phyloP scores from a whole-genome alignment of 2,888 invertebrate species.

The Luperina nickerlii region DNA sequence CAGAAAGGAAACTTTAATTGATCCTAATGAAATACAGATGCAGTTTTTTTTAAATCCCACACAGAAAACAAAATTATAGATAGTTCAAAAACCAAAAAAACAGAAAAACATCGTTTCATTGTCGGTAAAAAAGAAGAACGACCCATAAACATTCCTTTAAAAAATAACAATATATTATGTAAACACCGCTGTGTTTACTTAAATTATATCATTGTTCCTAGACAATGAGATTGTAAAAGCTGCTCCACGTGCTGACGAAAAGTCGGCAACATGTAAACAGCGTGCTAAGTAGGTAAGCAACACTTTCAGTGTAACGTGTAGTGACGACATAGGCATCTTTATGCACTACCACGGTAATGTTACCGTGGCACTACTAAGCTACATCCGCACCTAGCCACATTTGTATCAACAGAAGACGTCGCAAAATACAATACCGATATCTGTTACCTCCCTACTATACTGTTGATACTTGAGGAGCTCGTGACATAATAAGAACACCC shows the following conservation, averaged over 20 bases:
- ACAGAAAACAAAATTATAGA: no score
- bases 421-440: not conserved
- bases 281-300: constrained; percentile 32
- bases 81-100: no score
- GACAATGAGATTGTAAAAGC: constrained; percentile 58
- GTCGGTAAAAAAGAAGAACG: no score
- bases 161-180: constrained; percentile 49
- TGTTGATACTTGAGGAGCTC: not conserved
- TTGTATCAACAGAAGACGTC: constrained; percentile 1
- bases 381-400: not conserved
- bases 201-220: constrained; percentile 55
- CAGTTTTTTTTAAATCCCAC: no score
- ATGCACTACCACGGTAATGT: not conserved
- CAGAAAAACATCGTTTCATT: no score
- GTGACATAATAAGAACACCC: not conserved
- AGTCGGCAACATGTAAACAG: constrained; percentile 49
- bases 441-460: not conserved
- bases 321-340: constrained; percentile 8
- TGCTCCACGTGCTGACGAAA: constrained; percentile 55
- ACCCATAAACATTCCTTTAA: constrained; percentile 13
- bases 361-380: not conserved
- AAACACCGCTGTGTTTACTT: constrained; percentile 49
- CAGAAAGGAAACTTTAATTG: no score
- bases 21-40: no score
- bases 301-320: constrained; percentile 24